Conservation (phyloP, 2,888 invertebrate species). For the Troglohyphantes excavatus region DNA sequence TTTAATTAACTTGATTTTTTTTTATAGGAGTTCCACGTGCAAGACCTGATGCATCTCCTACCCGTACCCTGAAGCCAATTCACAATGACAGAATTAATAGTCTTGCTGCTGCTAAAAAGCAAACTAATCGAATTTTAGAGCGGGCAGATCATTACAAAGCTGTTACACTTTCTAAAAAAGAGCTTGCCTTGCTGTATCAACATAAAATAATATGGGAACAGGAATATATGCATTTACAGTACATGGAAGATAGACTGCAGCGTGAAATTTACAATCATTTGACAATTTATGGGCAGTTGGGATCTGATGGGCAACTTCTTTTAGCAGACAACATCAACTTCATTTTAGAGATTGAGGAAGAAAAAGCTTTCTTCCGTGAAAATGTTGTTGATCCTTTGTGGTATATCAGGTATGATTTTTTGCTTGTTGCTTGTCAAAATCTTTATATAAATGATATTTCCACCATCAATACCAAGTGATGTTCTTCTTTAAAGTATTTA, state of each 20-base stretch:
- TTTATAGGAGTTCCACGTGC: slow-evolving; percentile 66
- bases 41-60: slow-evolving; percentile 66
- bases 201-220: slow-evolving; percentile 79
- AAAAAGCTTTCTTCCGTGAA: slow-evolving; percentile 74
- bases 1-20: neutral
- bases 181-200: slow-evolving; percentile 71
- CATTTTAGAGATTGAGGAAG: slow-evolving; percentile 77
- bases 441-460: neutral
- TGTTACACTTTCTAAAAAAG: slow-evolving; percentile 66
- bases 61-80: slow-evolving; percentile 66
- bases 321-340: slow-evolving; percentile 75
- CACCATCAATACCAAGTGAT: neutral
- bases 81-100: slow-evolving; percentile 71
- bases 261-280: slow-evolving; percentile 78
- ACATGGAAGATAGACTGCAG: slow-evolving; percentile 76
- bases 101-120: slow-evolving; percentile 65
- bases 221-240: slow-evolving; percentile 75
- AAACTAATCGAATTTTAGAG: slow-evolving; percentile 68
- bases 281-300: slow-evolving; percentile 70
- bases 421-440: neutral
- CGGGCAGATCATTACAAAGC: slow-evolving; percentile 74
- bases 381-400: slow-evolving; percentile 78
- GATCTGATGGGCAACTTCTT: slow-evolving; percentile 65
- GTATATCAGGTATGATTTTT: slow-evolving; percentile 68
- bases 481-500: too few species aligned